Evolutionary conservation across 2,797 vertebrate genomes (phyloP), one percentile per base, ranked within the genome.

Genomic region (Kryptopterus vitreolus): DNA sequence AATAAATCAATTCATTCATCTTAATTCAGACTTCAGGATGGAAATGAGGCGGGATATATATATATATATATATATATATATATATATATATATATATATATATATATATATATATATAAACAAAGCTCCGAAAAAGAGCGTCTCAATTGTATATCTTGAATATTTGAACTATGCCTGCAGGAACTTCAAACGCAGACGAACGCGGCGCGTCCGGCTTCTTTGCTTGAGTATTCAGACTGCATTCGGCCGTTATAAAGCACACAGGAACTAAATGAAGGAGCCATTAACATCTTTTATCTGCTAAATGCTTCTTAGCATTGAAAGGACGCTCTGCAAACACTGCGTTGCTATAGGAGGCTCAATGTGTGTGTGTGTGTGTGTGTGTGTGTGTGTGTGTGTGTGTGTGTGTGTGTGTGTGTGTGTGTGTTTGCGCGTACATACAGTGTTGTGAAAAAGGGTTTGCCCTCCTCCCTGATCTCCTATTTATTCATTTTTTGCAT

Each of bases 221-320:
- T 80, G 38, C 35, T 48, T 43, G 7, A 43, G 71, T 84, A 80
- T 81, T 87, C 77, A 16, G 65, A 48, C 57, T 82, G 73, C 80
- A 84, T 87, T 89, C 88, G 87, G 87, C 85, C 86, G 79, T 77
- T 87, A 88, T 63, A 62, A 52, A 58, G 81, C 84, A 88, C 86
- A 90, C 90, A 90, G 87, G 87, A 86, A 84, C 80, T 85, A 82
- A 88, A 78, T 82, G 65, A 83, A 59, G 82, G 31, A 81, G 87
- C 85, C 88, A 93, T 92, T 93, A 89, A 90, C 81, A 76, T 89
- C 90, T 88, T 91, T 91, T 88, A 91, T 92, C 89, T 91, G 82
- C 90, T 90, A 89, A 91, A 88, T 85, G 18, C 86, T 83, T 84
- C 77, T 89, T 90, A 89, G 85, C 77, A 77, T 76, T 76, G 55